phyloP scores from a whole-genome alignment of 2,888 invertebrate species.

The Galerucella nymphaeae region DNA sequence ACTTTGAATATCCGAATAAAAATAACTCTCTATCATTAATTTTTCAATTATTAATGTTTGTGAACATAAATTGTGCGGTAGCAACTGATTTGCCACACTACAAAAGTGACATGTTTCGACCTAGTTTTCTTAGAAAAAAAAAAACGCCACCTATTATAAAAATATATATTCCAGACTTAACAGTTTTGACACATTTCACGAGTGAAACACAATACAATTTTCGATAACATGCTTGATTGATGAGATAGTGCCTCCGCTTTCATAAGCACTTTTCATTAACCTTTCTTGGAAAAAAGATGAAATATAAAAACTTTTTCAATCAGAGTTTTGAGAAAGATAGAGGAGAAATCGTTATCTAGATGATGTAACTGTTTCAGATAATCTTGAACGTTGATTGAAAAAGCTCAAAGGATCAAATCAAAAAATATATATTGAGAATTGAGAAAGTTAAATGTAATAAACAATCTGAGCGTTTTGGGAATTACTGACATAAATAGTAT shows the following conservation, averaged over 20 bases:
- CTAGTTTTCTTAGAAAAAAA: neutral
- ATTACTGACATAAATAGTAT: too few species aligned
- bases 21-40: neutral
- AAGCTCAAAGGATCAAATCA: too few species aligned
- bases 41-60: neutral
- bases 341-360: conserved; percentile 2
- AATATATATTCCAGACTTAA: neutral
- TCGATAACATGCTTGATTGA: conserved; percentile 13
- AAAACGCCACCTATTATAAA: neutral
- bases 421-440: neutral
- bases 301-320: conserved; percentile 17
- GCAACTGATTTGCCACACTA: neutral
- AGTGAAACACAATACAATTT: neutral
- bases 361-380: conserved; percentile 1
- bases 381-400: conserved; percentile 2
- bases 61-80: neutral
- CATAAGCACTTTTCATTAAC: conserved; percentile 11
- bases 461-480: neutral
- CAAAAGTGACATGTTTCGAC: neutral
- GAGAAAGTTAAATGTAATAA: neutral
- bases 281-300: neutral
- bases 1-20: too few species aligned
- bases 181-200: neutral
- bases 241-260: neutral
- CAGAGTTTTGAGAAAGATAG: conserved; percentile 1